Evolutionary conservation across 2,888 invertebrate genomes (phyloP).

Genomic region (Leptinotarsa haldemani): DNA sequence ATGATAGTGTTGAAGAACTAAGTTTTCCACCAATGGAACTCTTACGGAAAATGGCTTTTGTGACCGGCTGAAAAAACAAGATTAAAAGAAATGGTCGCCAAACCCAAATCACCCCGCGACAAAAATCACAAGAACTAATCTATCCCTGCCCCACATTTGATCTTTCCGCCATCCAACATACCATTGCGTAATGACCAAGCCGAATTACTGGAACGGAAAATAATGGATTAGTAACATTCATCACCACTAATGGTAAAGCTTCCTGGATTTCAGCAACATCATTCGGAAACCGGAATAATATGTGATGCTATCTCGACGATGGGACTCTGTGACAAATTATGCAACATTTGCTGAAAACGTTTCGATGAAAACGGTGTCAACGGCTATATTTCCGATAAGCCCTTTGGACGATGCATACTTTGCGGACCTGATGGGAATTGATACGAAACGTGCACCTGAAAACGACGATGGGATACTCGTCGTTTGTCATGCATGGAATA

Average conservation of each 20-base stretch:
- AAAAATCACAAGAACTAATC: conserved; percentile 1
- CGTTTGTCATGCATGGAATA: too few species aligned
- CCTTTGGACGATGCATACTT: background rate
- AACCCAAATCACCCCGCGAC: background rate
- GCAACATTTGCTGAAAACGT: conserved; percentile 19
- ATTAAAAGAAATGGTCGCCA: background rate
- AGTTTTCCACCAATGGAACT: too few species aligned
- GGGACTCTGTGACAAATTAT: conserved; percentile 31
- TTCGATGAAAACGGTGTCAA: background rate
- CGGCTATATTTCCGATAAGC: conserved; percentile 1
- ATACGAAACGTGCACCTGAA: background rate
- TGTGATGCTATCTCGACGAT: conserved; percentile 30
- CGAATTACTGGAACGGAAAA: conserved; percentile 22
- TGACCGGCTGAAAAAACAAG: background rate
- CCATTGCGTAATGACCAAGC: conserved; percentile 13
- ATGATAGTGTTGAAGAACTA: too few species aligned
- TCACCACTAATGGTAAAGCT: conserved; percentile 36
- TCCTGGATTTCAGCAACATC: conserved; percentile 41
- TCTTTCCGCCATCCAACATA: conserved; percentile 1
- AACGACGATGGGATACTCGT: too few species aligned
- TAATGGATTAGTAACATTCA: conserved; percentile 38
- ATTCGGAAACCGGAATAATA: conserved; percentile 32
- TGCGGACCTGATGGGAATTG: background rate
- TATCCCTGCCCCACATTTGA: background rate
- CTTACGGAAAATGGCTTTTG: too few species aligned